Base-by-base conservation (phyloP, 2,113 vertebrate species). In the Polypterus bichir region DNA sequence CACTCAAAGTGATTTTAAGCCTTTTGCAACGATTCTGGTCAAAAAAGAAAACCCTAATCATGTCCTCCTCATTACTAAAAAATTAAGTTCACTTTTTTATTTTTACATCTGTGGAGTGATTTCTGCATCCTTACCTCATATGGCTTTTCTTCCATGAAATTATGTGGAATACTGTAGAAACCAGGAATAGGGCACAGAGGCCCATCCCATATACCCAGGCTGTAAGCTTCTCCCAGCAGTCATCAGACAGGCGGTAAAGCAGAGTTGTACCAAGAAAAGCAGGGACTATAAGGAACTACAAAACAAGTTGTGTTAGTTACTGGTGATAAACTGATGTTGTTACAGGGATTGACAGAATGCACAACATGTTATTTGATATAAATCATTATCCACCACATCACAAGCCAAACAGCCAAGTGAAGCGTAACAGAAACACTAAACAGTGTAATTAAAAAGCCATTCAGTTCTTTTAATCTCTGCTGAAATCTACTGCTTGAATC, bases 61-160 rank as follows among this genome's bases (percentile, higher is more conserved):
- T 27, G 27, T 27, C 27, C 27, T 27, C 27, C 27, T 27, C 27
- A 27, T 27, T 27, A 27, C 27, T 27, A 27, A 27, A 27, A 27
- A 27, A 27, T 27, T 1, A 27, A 27, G 27, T 2, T 27, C 27
- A 27, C 27, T 27, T 27, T 27, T 27, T 27, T 27, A 27, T 27
- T 49, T 44, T n/a, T 5, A 46, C 2, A 3, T 11, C 9, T 27
- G 27, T 27, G 27, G 27, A 2, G 1, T 27, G 27, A 27, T 27
- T 27, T 27, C 27, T 27, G 27, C 27, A 27, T 27, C 27, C 74
- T 71, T 76, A 98, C 96, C 94, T 92, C 70, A 98, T 76, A 83
- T 99, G 96, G 68, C 96, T 98, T 80, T 93, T 98, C 69, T 99
- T 99, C 96, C 96, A 99, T 27, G 93, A 87, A 60, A 99, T 76